Percentiles rank a stretch among this genome's conserved stretches.
Conservation (phyloP, 2,113 vertebrate genomes). For the Oncorhynchus kisutch region DNA sequence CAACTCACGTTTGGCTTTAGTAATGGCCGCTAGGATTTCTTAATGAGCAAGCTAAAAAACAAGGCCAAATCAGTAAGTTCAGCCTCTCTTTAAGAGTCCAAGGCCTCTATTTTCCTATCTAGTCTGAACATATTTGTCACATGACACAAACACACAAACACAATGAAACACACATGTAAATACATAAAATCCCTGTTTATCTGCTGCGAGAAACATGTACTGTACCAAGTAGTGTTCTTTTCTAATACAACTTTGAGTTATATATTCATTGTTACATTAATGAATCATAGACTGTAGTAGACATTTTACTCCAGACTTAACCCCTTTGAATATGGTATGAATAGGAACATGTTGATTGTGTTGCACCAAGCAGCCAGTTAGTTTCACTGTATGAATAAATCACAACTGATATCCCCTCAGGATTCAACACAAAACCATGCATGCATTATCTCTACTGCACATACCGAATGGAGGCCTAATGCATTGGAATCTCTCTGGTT, state of each 20-base stretch:
- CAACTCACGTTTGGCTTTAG: too few species aligned
- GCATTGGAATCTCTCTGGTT: too few species aligned
- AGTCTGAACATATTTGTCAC: too few species aligned
- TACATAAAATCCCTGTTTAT: too few species aligned
- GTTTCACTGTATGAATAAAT: conserved; percentile 59
- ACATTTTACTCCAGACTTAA: conserved; percentile 68
- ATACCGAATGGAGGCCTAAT: too few species aligned
- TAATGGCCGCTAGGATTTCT: too few species aligned
- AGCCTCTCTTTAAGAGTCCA: too few species aligned
- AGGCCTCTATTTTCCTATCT: too few species aligned
- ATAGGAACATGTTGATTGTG: conserved; percentile 7
- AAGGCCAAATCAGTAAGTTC: too few species aligned
- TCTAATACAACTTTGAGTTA: conserved; percentile 64
- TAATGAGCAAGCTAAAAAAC: too few species aligned
- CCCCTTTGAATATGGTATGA: conserved; percentile 71
- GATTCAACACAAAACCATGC: neutral
- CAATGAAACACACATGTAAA: too few species aligned
- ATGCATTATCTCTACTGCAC: neutral
- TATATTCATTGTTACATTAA: conserved; percentile 71
- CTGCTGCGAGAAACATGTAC: neutral
- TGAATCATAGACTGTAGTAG: conserved; percentile 70
- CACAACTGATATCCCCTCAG: conserved; percentile 33
- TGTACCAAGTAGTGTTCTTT: conserved; percentile 23
- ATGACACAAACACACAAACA: too few species aligned
- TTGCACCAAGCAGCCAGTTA: conserved; percentile 17